Conservation (phyloP, 2,888 invertebrate genomes). For the Nezara viridula region DNA sequence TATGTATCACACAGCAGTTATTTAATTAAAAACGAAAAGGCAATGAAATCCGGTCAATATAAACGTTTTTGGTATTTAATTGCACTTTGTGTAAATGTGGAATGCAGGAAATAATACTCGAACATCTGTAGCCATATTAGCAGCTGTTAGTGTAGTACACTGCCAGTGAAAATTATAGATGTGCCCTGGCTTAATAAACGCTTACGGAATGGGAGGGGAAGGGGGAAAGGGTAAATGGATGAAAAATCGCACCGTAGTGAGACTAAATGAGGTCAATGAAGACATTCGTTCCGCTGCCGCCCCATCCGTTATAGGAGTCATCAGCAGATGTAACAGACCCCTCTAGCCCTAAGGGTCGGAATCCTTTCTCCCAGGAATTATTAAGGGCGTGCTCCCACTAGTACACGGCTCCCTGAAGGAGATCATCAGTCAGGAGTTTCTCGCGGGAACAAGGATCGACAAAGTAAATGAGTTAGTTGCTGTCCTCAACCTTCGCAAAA, state of each 20-base stretch:
- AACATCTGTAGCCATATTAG: conserved; percentile 40
- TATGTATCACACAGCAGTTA: neutral
- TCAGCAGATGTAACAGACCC: conserved; percentile 40
- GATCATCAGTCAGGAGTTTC: conserved; percentile 6
- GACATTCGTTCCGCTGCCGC: conserved; percentile 14
- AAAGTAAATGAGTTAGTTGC: neutral
- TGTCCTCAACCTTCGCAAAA: neutral
- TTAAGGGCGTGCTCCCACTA: neutral
- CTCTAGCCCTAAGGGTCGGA: neutral
- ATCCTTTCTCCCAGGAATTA: conserved; percentile 16
- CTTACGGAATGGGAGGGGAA: too few species aligned
- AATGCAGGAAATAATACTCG: neutral
- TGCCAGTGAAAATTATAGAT: neutral
- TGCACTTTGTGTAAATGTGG: neutral
- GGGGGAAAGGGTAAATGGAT: too few species aligned
- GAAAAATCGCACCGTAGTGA: conserved; percentile 23
- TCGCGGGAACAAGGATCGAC: neutral
- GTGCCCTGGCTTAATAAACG: conserved; percentile 35
- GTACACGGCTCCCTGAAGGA: neutral
- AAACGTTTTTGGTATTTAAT: neutral
- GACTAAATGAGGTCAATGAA: conserved; percentile 38
- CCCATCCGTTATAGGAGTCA: conserved; percentile 45
- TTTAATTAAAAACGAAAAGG: neutral
- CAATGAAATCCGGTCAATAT: neutral
- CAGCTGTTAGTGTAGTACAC: conserved; percentile 16